These are phyloP conservation scores for Passer domesticus DNA, from an alignment of 2,113 vertebrate genomes.

Conservation along the genomic window DNA sequence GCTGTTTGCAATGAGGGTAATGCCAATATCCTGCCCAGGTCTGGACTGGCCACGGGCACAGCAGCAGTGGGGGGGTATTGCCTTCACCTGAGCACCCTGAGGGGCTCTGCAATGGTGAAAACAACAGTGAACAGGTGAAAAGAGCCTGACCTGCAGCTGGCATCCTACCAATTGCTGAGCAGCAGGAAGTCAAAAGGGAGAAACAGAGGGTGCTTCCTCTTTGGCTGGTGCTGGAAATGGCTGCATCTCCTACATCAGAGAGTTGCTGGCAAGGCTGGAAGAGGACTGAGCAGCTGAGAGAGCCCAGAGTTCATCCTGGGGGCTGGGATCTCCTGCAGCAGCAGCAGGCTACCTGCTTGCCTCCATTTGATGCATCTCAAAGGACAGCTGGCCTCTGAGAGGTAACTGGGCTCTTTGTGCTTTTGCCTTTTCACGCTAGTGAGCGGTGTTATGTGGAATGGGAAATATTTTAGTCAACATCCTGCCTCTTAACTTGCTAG, in stretches of 20 bases:
- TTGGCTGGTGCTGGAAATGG: rapidly evolving
- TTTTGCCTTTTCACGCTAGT: neutral
- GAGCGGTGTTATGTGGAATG: no score
- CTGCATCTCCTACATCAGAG: rapidly evolving
- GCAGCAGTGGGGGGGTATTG: neutral
- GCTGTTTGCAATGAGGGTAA: neutral
- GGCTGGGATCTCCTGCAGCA: neutral
- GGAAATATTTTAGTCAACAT: neutral
- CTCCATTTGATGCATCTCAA: rapidly evolving
- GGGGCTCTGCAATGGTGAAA: neutral
- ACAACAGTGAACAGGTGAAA: neutral
- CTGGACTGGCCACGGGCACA: neutral
- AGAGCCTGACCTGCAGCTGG: neutral
- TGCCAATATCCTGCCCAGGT: neutral
- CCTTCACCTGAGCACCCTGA: neutral
- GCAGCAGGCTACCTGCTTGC: neutral
- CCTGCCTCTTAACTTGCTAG: neutral
- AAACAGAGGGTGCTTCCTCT: rapidly evolving
- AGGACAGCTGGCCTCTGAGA: neutral
- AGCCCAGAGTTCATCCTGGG: rapidly evolving
- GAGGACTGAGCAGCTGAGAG: neutral
- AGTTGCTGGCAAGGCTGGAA: neutral
- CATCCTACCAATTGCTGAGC: neutral
- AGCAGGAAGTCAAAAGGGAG: neutral
- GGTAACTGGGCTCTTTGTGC: neutral